Evolutionary conservation across 2,888 invertebrate species (phyloP).

Genomic region (Cancer borealis): DNA sequence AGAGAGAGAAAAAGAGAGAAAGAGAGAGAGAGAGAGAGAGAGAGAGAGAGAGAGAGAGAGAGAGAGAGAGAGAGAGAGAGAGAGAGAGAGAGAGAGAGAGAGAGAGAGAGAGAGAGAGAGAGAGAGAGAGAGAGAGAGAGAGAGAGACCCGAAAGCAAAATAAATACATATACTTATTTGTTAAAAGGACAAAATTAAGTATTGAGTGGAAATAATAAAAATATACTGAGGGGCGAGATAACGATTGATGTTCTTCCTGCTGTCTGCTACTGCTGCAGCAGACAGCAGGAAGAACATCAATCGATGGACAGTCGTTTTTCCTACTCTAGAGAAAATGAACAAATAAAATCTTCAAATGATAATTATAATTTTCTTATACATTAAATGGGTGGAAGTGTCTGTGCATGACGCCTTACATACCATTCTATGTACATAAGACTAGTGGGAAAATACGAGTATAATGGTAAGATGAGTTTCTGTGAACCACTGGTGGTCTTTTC

Average conservation of each 20-base stretch:
- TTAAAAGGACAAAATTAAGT: too few relatives aligned
- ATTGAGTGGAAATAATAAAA: too few relatives aligned
- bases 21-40: conserved; percentile 43
- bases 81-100: background rate
- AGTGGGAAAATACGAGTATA: background rate
- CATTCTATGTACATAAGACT: background rate
- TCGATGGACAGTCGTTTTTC: too few relatives aligned
- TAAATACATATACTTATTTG: background rate
- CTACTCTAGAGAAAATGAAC: too few relatives aligned
- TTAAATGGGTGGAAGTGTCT: background rate
- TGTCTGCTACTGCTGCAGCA: too few relatives aligned
- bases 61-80: background rate
- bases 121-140: background rate
- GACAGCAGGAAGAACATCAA: background rate
- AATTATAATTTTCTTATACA: background rate
- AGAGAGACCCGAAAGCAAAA: too few relatives aligned
- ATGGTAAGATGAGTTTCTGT: background rate
- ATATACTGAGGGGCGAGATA: too few relatives aligned
- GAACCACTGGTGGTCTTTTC: background rate
- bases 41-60: conserved; percentile 27
- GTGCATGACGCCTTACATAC: background rate
- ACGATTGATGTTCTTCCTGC: too few relatives aligned
- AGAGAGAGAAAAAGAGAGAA: conserved; percentile 37
- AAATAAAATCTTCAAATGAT: background rate
- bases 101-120: background rate